Evolutionary conservation across 2,797 vertebrate genomes (phyloP), one percentile per base, ranked within the genome.

Genomic region (Netta rufina): DNA sequence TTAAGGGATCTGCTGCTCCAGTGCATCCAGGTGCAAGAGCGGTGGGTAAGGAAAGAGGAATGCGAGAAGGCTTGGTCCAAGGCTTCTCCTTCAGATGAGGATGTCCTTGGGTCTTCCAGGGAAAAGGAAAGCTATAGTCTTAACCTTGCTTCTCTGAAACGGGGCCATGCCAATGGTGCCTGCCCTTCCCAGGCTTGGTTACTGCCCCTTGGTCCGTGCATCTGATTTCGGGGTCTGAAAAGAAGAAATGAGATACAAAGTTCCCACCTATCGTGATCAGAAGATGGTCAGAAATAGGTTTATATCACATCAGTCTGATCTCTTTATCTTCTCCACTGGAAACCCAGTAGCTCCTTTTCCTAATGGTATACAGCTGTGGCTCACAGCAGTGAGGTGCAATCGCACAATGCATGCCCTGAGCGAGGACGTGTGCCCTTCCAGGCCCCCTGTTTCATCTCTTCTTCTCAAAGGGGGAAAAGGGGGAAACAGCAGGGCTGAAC

Each of bases 181-280:
- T 69, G 38, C 64, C 24, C 22, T 82, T 75, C 30, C 25, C 65
- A 58, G 18, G n/a, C 54, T 25, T 13, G 2, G 2, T 84, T 61
- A 78, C 62, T 62, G 27, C 24, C 32, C 0, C 0, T 6, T 3
- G 11, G 77, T 69, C 43, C 1, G 0, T 5, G 11, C 78, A 24
- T 54, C 56, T 25, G 49, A 17, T 70, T 82, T 65, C 53, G 36
- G 28, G 27, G 32, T 73, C 24, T 33, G 43, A 81, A 75, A 67
- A 84, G 38, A 73, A 54, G 53, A 81, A 71, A 81, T 18, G 9
- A 89, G 38, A 49, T 60, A 74, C n/a, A 17, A 1, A 9, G 24
- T 76, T 72, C 51, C 77, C 21, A 41, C 36, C 71, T 73, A 20
- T 3, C 49, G 32, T 53, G 54, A 87, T 57, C 60, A 87, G 75